Conservation (phyloP, 2,113 vertebrate species). For the Passer montanus region DNA sequence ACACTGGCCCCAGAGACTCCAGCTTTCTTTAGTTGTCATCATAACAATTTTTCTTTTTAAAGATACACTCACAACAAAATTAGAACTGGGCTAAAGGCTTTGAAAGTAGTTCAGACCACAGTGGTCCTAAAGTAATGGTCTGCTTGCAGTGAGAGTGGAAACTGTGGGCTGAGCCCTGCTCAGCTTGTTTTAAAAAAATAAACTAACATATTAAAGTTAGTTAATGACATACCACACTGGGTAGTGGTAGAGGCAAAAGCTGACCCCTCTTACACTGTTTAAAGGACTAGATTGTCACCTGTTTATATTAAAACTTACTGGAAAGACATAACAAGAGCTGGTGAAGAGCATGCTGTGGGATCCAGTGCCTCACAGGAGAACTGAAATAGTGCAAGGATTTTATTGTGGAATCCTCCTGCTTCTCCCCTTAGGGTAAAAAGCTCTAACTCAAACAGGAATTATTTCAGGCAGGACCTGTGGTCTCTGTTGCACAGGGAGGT, state of each 20-base stretch:
- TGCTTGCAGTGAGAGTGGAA: neutral
- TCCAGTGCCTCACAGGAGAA: neutral
- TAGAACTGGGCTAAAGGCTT: constrained; percentile 42
- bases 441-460: neutral
- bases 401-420: neutral
- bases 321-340: neutral
- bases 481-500: neutral
- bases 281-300: neutral
- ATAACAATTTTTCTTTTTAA: constrained; percentile 53
- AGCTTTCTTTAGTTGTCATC: constrained; percentile 52
- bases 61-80: neutral
- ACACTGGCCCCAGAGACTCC: neutral
- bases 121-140: neutral
- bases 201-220: neutral
- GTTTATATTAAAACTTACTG: neutral
- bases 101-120: constrained; percentile 43
- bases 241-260: neutral
- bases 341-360: neutral
- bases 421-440: neutral
- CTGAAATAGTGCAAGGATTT: neutral
- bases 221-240: neutral
- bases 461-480: neutral
- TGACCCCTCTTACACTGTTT: neutral
- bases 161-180: neutral
- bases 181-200: neutral